These are phyloP conservation scores for Scophthalmus maximus DNA, from an alignment of 2,113 vertebrate genomes.

Conservation along the genomic window DNA sequence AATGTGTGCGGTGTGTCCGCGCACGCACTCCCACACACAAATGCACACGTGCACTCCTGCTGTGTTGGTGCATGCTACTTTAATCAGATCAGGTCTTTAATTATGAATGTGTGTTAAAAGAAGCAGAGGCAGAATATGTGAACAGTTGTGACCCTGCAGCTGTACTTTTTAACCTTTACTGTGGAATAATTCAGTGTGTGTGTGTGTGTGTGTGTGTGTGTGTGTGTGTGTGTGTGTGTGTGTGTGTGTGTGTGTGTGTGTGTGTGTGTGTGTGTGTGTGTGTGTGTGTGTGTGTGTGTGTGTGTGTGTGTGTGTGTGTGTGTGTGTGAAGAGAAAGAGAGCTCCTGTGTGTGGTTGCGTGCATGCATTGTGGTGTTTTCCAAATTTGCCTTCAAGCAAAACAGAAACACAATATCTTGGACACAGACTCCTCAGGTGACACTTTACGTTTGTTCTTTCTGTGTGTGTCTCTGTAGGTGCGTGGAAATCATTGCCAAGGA, in stretches of 20 bases:
- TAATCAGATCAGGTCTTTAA: slow-evolving; percentile 75
- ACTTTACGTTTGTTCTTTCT: slow-evolving; percentile 36
- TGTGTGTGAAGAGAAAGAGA: slow-evolving; percentile 1
- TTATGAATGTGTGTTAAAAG: slow-evolving; percentile 72
- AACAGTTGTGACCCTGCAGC: slow-evolving; percentile 62
- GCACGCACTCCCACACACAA: background rate
- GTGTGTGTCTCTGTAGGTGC: slow-evolving; percentile 87
- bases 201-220: background rate
- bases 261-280: background rate
- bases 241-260: too few relatives aligned
- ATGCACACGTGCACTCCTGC: slow-evolving; percentile 17
- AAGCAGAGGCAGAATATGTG: slow-evolving; percentile 52
- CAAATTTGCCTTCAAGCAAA: slow-evolving; percentile 20
- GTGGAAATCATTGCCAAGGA: slow-evolving; percentile 99
- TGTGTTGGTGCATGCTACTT: slow-evolving; percentile 53
- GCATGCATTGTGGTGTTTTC: slow-evolving; percentile 11
- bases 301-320: background rate
- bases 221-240: slow-evolving; percentile 2
- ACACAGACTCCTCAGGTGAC: slow-evolving; percentile 1
- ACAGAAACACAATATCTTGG: slow-evolving; percentile 17
- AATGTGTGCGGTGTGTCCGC: background rate
- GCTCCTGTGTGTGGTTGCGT: background rate
- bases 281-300: background rate
- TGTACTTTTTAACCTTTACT: slow-evolving; percentile 67
- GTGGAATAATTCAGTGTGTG: slow-evolving; percentile 14